Conservation (phyloP, 1,140 invertebrate genomes). For the Drosophila sproati region DNA sequence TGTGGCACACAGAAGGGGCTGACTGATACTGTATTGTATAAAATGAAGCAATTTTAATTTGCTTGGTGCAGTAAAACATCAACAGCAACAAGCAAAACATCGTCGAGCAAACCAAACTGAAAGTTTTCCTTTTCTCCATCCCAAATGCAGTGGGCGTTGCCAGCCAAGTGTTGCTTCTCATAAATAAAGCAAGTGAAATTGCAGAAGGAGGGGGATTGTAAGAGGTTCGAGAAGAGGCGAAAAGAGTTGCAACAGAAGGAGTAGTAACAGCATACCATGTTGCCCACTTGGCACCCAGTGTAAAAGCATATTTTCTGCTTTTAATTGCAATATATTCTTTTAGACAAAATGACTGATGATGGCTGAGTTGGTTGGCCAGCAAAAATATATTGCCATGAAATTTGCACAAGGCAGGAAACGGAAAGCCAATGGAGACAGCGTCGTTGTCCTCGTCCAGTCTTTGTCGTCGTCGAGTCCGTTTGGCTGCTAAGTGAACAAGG, state of each 20-base stretch:
- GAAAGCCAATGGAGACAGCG: conserved; percentile 76
- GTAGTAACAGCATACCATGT: conserved; percentile 44
- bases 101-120: conserved; percentile 38
- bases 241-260: conserved; percentile 2
- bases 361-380: conserved; percentile 51
- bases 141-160: conserved; percentile 68
- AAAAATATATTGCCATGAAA: conserved; percentile 81
- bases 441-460: conserved; percentile 35
- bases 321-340: conserved; percentile 84
- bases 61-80: conserved; percentile 77
- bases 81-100: conserved; percentile 59
- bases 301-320: conserved; percentile 82
- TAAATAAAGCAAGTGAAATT: conserved; percentile 59
- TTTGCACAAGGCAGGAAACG: conserved; percentile 73
- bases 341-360: conserved; percentile 83
- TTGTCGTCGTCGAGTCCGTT: conserved; percentile 55
- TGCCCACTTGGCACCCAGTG: conserved; percentile 55
- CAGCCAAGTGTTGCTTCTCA: conserved; percentile 71
- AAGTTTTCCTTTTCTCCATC: conserved; percentile 24
- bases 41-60: conserved; percentile 82
- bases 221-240: conserved; percentile 1
- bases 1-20: conserved; percentile 54
- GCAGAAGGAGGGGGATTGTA: neutral
- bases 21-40: conserved; percentile 61
- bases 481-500: conserved; percentile 81